These are phyloP conservation scores for Miniopterus natalensis DNA, from an alignment of 2,113 vertebrate species.

Conservation along the genomic window DNA sequence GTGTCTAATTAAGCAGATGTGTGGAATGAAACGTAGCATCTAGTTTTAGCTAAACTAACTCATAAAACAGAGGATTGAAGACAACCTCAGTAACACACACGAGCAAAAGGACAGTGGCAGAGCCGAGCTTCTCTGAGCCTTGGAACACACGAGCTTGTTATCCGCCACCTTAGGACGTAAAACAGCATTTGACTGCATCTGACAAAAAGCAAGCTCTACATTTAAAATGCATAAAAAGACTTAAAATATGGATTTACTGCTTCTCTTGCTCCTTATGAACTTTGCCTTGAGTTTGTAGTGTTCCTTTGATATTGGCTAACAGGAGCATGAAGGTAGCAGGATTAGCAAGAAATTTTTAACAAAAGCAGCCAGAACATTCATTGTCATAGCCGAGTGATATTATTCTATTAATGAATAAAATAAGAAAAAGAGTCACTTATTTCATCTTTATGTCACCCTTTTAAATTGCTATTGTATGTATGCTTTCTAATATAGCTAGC, in stretches of 20 bases:
- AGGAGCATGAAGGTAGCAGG: not conserved
- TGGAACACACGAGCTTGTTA: not conserved
- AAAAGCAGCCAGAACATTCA: not conserved
- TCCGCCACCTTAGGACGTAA: not conserved
- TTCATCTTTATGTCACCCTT: not conserved
- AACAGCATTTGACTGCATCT: not conserved
- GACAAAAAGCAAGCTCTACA: not conserved
- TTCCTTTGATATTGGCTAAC: not conserved
- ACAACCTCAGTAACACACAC: not conserved
- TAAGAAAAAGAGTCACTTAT: not conserved
- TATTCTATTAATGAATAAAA: slow-evolving; percentile 4
- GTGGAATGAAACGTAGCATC: not conserved
- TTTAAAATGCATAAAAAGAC: not conserved
- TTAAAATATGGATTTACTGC: not conserved
- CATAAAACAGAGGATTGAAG: not conserved
- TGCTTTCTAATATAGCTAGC: not conserved
- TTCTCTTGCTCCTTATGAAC: not conserved
- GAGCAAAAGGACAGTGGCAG: not conserved
- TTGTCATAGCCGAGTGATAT: not conserved
- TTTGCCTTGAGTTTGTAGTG: not conserved
- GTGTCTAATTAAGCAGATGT: not conserved
- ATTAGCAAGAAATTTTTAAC: not conserved
- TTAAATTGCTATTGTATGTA: not conserved
- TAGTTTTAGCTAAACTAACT: not conserved
- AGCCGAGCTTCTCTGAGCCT: not conserved